These are phyloP conservation scores for Prietella phreatophila DNA, from an alignment of 2,113 vertebrate genomes.

Conservation along the genomic window DNA sequence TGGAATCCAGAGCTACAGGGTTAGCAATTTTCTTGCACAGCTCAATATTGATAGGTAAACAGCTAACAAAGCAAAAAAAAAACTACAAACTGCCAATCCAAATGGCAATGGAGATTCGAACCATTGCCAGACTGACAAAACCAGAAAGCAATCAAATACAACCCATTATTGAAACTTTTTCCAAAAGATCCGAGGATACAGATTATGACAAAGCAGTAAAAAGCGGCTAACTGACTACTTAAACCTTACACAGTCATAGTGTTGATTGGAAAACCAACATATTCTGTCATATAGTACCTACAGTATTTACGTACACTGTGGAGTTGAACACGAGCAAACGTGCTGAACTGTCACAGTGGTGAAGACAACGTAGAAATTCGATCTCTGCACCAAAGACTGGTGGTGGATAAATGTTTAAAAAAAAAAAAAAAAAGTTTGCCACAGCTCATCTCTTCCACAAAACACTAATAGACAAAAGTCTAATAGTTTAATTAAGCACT, in stretches of 20 bases:
- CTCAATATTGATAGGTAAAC: background rate
- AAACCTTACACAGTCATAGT: too few species aligned
- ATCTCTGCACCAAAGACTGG: background rate
- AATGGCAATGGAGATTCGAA: background rate
- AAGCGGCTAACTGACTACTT: background rate
- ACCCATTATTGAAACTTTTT: background rate
- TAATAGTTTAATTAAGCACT: background rate
- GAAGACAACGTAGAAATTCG: background rate
- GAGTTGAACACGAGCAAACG: background rate
- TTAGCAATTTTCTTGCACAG: background rate
- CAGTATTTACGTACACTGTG: background rate
- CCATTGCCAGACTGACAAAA: background rate
- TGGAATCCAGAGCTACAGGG: background rate
- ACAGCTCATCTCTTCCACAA: background rate
- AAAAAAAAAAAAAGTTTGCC: background rate
- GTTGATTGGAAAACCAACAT: too few species aligned
- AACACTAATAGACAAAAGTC: background rate
- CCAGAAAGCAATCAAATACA: background rate
- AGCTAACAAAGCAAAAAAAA: background rate
- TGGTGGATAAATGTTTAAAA: background rate
- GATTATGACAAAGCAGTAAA: background rate
- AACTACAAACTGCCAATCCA: background rate
- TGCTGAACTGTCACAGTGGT: background rate
- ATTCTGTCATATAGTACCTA: background rate
- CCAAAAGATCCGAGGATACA: background rate